Conservation (phyloP, 2,113 vertebrate genomes). For the Prunella himalayana region DNA sequence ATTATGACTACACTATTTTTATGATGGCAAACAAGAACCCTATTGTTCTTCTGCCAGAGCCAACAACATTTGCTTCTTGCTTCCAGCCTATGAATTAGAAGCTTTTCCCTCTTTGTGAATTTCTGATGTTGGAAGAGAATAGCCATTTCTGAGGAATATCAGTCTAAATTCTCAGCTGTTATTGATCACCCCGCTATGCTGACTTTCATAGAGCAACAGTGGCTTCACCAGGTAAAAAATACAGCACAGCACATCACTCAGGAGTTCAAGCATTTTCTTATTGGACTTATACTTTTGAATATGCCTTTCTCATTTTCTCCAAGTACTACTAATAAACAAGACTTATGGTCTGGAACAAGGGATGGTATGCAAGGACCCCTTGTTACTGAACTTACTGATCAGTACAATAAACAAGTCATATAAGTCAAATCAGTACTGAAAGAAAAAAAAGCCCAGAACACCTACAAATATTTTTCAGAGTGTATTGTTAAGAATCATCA, state of each 20-base stretch:
- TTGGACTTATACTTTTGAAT: not conserved
- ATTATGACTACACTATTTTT: not conserved
- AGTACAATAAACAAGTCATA: not conserved
- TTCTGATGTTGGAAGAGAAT: not conserved
- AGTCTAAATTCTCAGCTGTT: not conserved
- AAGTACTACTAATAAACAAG: not conserved
- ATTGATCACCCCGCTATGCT: not conserved
- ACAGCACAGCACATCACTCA: not conserved
- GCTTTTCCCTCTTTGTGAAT: not conserved
- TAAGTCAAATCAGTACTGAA: not conserved
- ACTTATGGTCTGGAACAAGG: not conserved
- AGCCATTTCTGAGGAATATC: not conserved
- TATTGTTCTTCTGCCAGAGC: not conserved
- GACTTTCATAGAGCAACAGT: not conserved
- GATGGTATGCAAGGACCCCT: not conserved
- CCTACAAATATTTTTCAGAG: not conserved
- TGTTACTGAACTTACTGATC: accelerated
- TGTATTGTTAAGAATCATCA: not conserved
- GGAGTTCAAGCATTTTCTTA: not conserved
- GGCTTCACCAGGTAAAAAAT: not conserved
- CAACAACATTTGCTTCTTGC: not conserved
- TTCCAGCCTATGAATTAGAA: not conserved
- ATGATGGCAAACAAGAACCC: not conserved
- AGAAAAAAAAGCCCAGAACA: not conserved
- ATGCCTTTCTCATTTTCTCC: not conserved